Evolutionary conservation across 1,140 invertebrate species (phyloP).

Genomic region (Alviniconcha marisindica): DNA sequence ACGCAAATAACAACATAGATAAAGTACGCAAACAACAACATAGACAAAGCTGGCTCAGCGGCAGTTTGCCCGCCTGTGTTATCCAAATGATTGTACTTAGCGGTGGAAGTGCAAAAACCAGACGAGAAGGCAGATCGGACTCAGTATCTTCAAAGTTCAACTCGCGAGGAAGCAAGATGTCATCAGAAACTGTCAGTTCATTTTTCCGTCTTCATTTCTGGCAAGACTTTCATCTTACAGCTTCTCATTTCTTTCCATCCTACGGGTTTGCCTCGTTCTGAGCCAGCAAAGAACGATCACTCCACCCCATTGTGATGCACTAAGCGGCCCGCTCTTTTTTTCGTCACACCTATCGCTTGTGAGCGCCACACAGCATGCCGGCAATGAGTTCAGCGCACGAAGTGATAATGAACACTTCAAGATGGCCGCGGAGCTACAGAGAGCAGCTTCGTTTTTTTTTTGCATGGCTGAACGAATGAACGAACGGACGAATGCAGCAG

Average conservation of each 20-base stretch:
- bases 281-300: conserved; percentile 14
- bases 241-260: conserved; percentile 7
- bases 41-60: too few species aligned
- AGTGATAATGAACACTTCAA: not conserved
- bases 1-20: too few species aligned
- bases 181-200: conserved; percentile 25
- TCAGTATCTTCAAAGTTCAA: too few species aligned
- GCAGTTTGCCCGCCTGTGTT: too few species aligned
- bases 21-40: too few species aligned
- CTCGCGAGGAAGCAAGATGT: not conserved
- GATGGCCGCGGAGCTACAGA: too few species aligned
- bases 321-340: conserved; percentile 8
- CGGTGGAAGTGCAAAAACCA: too few species aligned
- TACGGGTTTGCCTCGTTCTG: not conserved
- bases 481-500: too few species aligned
- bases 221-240: not conserved
- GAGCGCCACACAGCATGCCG: conserved; percentile 11
- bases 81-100: too few species aligned
- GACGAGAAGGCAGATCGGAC: too few species aligned
- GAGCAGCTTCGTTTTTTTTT: too few species aligned
- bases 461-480: too few species aligned
- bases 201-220: conserved; percentile 9
- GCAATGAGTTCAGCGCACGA: not conserved
- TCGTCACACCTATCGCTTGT: conserved; percentile 29
- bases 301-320: conserved; percentile 22